Base-by-base conservation (phyloP, 2,113 vertebrate species). In the Galemys pyrenaicus region DNA sequence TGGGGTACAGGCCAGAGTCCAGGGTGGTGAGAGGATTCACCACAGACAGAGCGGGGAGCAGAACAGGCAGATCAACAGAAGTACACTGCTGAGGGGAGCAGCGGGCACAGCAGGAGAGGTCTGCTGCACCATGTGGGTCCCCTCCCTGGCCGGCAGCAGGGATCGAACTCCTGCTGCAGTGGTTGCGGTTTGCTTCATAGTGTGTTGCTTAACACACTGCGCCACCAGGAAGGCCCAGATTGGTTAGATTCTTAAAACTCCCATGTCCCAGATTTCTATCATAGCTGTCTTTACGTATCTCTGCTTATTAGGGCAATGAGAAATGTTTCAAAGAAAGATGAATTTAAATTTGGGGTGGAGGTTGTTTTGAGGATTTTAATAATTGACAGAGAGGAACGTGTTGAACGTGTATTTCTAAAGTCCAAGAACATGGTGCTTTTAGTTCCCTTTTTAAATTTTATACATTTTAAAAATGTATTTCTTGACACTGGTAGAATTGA, bases 321-420 rank as follows among this genome's bases (percentile, higher is more conserved):
- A 86, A 91, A 71, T 89, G 46, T 49, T 94, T 92, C 62, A 86
- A 16, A 79, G 83, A 92, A 92, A 82, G 49, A 41, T 32, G 78
- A 83, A 77, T 51, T 24, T 51, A 67, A 85, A 65, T 73, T 82
- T 64, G 64, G 39, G 82, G 44, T 79, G 64, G 78, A 79, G 58
- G 12, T 83, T 58, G 35, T 62, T 20, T 81, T 82, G 62, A 62
- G 58, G 49, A 67, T 87, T 94, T 91, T 67, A 75, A 79, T 51
- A 68, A 41, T 13, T 74, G 77, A 80, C n/a, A n/a, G 81, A 89
- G 2, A 67, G 44, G 30, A 91, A 12, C 44, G 22, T 49, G 51
- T 58, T 87, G 82, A 87, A 65, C 75, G 87, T 77, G 93, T 70
- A 81, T 46, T 81, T 46, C 49, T 64, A n/a, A 68, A 90, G 70